These are phyloP conservation scores for Tridacna crocea DNA, from an alignment of 2,888 invertebrate species.

Conservation along the genomic window DNA sequence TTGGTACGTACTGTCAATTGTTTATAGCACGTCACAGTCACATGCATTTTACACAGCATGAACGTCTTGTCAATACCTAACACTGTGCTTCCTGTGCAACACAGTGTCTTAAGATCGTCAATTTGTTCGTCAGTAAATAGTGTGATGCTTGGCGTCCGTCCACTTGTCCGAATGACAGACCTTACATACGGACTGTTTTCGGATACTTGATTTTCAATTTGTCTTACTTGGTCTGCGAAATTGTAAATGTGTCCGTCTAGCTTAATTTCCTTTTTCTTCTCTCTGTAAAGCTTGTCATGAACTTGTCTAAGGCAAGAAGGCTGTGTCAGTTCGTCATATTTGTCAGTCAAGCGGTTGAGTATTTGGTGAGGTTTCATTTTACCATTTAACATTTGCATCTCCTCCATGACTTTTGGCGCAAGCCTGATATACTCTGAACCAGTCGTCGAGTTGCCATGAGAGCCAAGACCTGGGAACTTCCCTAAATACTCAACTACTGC, in stretches of 20 bases:
- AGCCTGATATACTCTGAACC: neutral
- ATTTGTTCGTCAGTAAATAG: conserved; percentile 49
- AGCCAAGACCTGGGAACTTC: neutral
- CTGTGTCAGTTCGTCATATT: neutral
- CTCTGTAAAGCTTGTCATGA: too few species aligned
- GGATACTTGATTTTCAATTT: conserved; percentile 36
- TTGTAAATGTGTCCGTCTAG: too few species aligned
- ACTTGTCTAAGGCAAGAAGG: too few species aligned
- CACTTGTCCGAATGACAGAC: conserved; percentile 24
- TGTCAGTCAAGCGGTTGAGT: neutral
- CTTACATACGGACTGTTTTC: conserved; percentile 24
- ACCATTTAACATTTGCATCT: neutral
- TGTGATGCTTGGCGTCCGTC: conserved; percentile 33
- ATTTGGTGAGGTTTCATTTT: neutral
- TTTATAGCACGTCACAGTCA: conserved; percentile 50
- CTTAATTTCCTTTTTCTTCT: too few species aligned
- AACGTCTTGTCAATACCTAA: too few species aligned
- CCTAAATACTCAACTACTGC: neutral
- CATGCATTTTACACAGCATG: conserved; percentile 52
- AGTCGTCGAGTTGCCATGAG: neutral
- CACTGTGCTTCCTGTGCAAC: too few species aligned
- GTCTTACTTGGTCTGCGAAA: conserved; percentile 36
- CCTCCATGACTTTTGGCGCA: neutral
- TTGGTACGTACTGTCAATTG: conserved; percentile 28
- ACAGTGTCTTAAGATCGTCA: too few species aligned